Base-by-base conservation (phyloP, 2,888 invertebrate genomes). In the Argyresthia goedartella region DNA sequence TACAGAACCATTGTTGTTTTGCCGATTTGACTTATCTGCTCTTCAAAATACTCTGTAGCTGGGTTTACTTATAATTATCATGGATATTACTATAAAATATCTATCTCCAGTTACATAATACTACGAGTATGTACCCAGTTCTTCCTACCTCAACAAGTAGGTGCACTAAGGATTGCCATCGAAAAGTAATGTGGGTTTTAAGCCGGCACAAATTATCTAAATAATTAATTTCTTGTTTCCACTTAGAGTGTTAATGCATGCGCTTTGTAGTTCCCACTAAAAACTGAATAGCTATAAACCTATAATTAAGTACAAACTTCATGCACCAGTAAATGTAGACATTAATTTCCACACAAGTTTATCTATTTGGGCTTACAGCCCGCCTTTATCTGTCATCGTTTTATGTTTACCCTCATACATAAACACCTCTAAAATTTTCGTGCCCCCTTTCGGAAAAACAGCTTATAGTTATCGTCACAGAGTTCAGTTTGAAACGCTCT, bases 321-420 rank as follows among this genome's bases (percentile, higher is more conserved):
- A 86, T 86, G 87, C 87, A 84, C 85, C 82, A 85, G 85, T 86
- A 82, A 86, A 86, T 86, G 81, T 81, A 84, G 81, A 84, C 87
- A 86, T 86, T 87, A 85, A 86, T 87, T 86, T 86, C 81, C 81
- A 85, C 85, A 84, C 85, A 82, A 85, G 76, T 85, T 82, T 86
- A 85, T 85, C 85, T 84, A 82, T 85, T 85, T 85, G 85, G 85
- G 84, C 78, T 73, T 80, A 75, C 84, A 81, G 73, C 74, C 80
- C 80, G 84, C 81, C 80, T 86, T 86, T 86, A 86, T 86, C 85
- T 84, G 82, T 86, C 82, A 85, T 85, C 81, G 74, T 82, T 81
- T 71, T 70, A 64, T 58, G 69, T 65, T 61, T 67, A 16, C 63
- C 49, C 63, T 61, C 56, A 69, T 65, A 63, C 62, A 65, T 67